phyloP scores from a whole-genome alignment of 2,888 invertebrate genomes.

The Penaeus monodon region DNA sequence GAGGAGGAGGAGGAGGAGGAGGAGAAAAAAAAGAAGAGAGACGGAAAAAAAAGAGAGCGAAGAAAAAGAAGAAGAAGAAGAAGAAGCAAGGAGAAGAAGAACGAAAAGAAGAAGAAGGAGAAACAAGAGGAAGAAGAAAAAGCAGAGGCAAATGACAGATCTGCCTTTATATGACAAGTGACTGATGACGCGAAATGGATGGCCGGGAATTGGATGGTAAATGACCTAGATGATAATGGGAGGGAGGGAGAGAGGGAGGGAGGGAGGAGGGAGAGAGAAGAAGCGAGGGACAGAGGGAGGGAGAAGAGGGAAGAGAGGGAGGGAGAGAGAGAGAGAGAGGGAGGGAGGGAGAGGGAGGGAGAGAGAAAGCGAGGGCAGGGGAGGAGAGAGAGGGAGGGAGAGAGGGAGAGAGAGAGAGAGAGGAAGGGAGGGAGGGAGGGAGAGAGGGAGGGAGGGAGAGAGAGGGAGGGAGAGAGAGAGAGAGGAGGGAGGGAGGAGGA shows the following conservation, averaged over 20 bases:
- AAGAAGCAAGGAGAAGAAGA: no score
- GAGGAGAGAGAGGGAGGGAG: no score
- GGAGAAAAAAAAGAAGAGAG: no score
- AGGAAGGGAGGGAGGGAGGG: slow-evolving; percentile 12
- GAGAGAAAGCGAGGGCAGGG: neutral
- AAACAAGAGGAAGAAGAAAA: neutral
- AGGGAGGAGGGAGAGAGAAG: no score
- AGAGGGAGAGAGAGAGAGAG: neutral
- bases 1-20: no score
- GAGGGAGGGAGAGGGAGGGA: slow-evolving; percentile 14
- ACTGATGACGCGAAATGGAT: neutral
- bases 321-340: slow-evolving; percentile 19
- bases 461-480: slow-evolving; percentile 2
- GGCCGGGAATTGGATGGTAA: neutral
- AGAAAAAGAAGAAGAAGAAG: no score
- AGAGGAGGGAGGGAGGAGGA: neutral
- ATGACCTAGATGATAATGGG: neutral
- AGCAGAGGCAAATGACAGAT: neutral
- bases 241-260: no score
- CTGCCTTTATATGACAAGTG: no score
- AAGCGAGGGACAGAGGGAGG: no score
- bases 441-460: slow-evolving; percentile 23
- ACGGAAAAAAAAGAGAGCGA: no score
- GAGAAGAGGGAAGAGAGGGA: slow-evolving; percentile 11
- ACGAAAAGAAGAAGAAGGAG: no score